phyloP scores from a whole-genome alignment of 2,888 invertebrate species.

The Heliconius aoede region DNA sequence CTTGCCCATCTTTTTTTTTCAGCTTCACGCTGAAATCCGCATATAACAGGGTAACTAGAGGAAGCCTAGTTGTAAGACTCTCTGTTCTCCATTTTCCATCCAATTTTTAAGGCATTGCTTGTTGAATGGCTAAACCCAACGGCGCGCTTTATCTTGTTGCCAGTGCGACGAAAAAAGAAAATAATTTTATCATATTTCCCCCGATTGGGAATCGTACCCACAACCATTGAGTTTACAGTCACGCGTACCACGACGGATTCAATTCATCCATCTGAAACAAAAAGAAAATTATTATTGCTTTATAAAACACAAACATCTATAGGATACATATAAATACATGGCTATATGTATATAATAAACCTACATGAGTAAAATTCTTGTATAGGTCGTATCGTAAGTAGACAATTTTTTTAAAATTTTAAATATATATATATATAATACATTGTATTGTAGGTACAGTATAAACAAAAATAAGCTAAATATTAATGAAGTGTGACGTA shows the following conservation, averaged over 20 bases:
- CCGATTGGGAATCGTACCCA: neutral
- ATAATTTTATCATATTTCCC: neutral
- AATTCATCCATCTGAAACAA: conserved; percentile 42
- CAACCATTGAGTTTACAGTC: neutral
- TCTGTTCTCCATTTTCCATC: too few species aligned
- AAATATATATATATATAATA: too few species aligned
- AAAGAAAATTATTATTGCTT: conserved; percentile 8
- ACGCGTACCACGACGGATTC: neutral
- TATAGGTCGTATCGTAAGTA: too few species aligned
- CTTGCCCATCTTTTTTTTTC: neutral
- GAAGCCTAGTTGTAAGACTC: too few species aligned
- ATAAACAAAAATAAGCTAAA: conserved; percentile 30
- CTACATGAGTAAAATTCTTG: too few species aligned
- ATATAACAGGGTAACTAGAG: too few species aligned
- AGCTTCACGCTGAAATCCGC: too few species aligned
- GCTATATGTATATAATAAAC: too few species aligned
- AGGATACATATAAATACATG: too few species aligned
- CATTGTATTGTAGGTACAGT: conserved; percentile 5
- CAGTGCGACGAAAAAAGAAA: neutral
- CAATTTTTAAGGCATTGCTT: too few species aligned
- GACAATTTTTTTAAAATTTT: too few species aligned
- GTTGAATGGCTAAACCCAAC: neutral
- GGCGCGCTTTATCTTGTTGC: neutral
- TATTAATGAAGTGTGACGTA: conserved; percentile 40
- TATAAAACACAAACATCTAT: neutral